These are phyloP conservation scores for Malacoraja senta DNA, from an alignment of 2,797 vertebrate species.

Conservation along the genomic window DNA sequence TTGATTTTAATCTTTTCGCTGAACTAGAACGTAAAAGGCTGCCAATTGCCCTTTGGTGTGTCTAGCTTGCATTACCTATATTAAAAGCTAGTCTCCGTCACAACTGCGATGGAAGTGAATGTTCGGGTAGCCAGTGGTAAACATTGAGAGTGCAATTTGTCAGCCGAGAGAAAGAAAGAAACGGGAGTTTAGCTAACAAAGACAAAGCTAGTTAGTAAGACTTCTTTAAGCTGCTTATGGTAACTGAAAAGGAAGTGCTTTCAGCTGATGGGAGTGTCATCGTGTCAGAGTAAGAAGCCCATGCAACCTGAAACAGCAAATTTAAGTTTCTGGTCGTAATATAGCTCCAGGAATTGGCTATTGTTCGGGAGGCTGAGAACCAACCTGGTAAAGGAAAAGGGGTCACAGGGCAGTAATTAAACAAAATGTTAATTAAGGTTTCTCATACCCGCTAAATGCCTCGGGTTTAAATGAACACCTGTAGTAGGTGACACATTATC, in stretches of 20 bases:
- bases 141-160: conserved; percentile 8
- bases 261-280: conserved; percentile 25
- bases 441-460: conserved; percentile 35
- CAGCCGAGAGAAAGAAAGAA: neutral
- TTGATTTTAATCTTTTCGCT: conserved; percentile 19
- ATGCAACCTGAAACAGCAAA: conserved; percentile 29
- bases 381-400: conserved; percentile 25
- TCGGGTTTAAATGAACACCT: conserved; percentile 39
- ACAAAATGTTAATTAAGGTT: conserved; percentile 39
- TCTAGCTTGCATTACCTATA: conserved; percentile 1
- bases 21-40: neutral
- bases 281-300: conserved; percentile 19
- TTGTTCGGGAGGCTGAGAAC: conserved; percentile 27
- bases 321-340: conserved; percentile 28
- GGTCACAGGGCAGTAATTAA: conserved; percentile 38
- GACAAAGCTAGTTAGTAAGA: neutral
- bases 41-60: conserved; percentile 3
- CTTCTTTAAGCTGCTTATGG: conserved; percentile 16
- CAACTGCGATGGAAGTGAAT: neutral
- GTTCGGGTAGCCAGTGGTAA: neutral
- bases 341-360: conserved; percentile 32
- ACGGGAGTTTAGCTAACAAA: neutral
- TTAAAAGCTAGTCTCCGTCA: neutral
- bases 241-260: conserved; percentile 26
- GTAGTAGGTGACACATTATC: conserved; percentile 30